These are phyloP conservation scores for Drosophila tripunctata DNA, from an alignment of 2,888 invertebrate genomes.

Conservation along the genomic window DNA sequence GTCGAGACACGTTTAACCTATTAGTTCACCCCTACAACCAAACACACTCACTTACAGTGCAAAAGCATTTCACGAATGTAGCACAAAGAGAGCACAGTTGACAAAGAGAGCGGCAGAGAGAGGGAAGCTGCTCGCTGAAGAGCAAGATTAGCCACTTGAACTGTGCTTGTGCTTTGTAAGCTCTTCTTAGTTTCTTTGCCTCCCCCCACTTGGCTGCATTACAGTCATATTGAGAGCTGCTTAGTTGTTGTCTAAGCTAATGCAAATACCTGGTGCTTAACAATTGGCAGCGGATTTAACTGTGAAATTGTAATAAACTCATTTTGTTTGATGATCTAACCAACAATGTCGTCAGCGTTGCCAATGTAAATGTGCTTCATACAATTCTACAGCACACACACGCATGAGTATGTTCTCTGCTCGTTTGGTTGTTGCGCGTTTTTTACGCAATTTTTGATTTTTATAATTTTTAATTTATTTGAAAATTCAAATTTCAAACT, in stretches of 20 bases:
- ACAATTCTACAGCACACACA: slow-evolving; percentile 11
- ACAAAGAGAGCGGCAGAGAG: neutral
- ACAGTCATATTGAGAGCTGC: slow-evolving; percentile 30
- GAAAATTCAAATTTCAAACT: slow-evolving; percentile 22
- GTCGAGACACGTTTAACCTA: slow-evolving; percentile 24
- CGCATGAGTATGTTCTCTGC: neutral
- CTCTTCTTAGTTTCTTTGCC: slow-evolving; percentile 25
- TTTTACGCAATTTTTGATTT: neutral
- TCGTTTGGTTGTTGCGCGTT: slow-evolving; percentile 1
- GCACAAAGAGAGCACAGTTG: slow-evolving; percentile 5
- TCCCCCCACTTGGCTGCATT: slow-evolving; percentile 13
- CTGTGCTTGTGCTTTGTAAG: slow-evolving; percentile 18
- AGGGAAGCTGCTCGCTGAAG: neutral
- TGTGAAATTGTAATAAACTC: slow-evolving; percentile 8
- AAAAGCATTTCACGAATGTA: slow-evolving; percentile 1
- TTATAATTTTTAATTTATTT: neutral
- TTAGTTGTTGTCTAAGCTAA: slow-evolving; percentile 14
- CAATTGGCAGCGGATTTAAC: slow-evolving; percentile 22
- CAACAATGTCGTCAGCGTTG: slow-evolving; percentile 38
- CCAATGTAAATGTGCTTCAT: slow-evolving; percentile 15
- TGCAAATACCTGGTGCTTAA: slow-evolving; percentile 2
- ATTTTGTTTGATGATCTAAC: slow-evolving; percentile 46
- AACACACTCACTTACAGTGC: neutral
- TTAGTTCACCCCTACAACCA: neutral
- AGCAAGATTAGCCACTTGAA: slow-evolving; percentile 7